phyloP scores from a whole-genome alignment of 2,797 vertebrate species.

The Saxicola maurus region DNA sequence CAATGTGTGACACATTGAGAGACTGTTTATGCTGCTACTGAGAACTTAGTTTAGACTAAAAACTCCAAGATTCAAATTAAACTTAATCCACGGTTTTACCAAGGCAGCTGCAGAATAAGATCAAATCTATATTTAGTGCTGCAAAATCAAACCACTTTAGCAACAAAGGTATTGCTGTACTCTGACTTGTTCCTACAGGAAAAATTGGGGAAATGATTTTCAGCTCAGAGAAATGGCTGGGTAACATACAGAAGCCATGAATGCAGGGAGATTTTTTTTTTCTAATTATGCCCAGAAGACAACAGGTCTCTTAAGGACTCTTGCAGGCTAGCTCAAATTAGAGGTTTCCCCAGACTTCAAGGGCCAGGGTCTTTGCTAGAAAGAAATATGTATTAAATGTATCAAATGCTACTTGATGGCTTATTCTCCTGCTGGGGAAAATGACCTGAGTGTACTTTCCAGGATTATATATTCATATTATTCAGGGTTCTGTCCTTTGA shows the following conservation, averaged over 20 bases:
- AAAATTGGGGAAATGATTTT: background rate
- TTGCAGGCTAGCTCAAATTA: background rate
- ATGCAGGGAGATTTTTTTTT: background rate
- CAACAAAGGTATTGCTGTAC: background rate
- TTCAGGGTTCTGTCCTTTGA: background rate
- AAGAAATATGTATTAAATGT: background rate
- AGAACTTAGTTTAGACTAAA: background rate
- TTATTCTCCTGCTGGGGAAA: background rate
- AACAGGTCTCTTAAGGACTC: background rate
- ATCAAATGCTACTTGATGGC: background rate
- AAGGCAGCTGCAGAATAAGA: background rate
- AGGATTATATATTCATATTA: background rate
- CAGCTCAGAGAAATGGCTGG: background rate
- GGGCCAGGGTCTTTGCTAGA: background rate
- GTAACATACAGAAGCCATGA: background rate
- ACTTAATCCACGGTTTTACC: background rate
- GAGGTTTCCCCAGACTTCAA: background rate
- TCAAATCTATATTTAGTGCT: background rate
- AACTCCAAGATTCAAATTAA: background rate
- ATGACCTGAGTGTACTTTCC: background rate
- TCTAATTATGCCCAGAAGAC: background rate
- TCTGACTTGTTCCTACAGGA: background rate
- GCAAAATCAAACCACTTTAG: background rate
- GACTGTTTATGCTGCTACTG: background rate
- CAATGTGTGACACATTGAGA: background rate